A percentile compares a stretch with the other conserved stretches of the same genome.
phyloP scores from a whole-genome alignment of 1,140 invertebrate genomes.

The Drosophila ogumai region DNA sequence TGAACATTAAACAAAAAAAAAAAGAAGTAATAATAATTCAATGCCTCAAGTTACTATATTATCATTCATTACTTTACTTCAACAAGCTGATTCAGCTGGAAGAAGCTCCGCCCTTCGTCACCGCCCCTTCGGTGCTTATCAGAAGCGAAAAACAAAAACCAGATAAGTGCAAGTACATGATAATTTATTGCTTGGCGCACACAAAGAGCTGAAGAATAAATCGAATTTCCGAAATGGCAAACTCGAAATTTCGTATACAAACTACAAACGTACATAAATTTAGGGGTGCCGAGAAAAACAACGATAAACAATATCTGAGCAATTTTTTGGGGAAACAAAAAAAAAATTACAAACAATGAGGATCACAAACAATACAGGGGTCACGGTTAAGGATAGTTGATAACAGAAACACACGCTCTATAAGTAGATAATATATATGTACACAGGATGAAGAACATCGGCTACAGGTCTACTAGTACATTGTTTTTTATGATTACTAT shows the following conservation, averaged over 20 bases:
- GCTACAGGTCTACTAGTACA: conserved; percentile 64
- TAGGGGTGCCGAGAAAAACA: conserved; percentile 19
- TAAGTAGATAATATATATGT: conserved; percentile 27
- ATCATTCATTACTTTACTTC: too few relatives aligned
- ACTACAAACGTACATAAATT: conserved; percentile 13
- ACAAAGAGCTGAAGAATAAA: conserved; percentile 25
- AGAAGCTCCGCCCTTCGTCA: background rate
- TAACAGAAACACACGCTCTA: conserved; percentile 42
- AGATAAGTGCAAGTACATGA: conserved; percentile 41
- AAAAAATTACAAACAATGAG: background rate
- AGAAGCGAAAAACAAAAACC: background rate
- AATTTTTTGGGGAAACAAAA: conserved; percentile 1
- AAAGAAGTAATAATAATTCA: too few relatives aligned
- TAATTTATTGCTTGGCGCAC: conserved; percentile 44
- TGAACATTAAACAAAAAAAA: background rate
- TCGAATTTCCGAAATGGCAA: conserved; percentile 18
- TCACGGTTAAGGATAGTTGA: background rate
- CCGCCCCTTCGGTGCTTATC: background rate
- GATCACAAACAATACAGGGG: conserved; percentile 15
- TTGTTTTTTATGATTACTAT: conserved; percentile 54
- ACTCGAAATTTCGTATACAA: conserved; percentile 9
- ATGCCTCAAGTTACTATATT: background rate
- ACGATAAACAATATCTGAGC: conserved; percentile 12
- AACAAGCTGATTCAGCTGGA: conserved; percentile 3
- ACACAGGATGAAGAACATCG: conserved; percentile 40